phyloP scores from a whole-genome alignment of 2,888 invertebrate genomes.

The Microplitis deprimator region DNA sequence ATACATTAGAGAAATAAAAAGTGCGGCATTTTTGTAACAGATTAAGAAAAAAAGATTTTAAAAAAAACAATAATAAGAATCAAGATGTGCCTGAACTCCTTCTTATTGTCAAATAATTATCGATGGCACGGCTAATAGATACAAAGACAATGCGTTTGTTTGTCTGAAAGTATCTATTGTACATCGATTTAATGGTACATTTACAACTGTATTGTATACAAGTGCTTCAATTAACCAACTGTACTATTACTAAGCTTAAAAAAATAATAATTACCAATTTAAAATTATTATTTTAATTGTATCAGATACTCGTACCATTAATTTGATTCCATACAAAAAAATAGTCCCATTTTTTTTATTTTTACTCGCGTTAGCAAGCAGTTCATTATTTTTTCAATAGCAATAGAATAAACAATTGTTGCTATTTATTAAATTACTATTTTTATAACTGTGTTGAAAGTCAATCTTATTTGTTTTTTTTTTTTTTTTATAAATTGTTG shows the following conservation, averaged over 20 bases:
- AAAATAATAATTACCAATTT: background rate
- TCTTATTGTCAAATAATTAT: conserved; percentile 37
- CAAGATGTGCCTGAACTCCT: conserved; percentile 43
- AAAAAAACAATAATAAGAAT: conserved; percentile 22
- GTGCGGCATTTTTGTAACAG: conserved; percentile 42
- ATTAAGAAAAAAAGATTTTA: background rate
- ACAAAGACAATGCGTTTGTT: conserved; percentile 20
- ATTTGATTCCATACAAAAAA: no score
- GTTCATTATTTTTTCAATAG: no score
- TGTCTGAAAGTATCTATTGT: background rate
- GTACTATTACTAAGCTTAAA: background rate
- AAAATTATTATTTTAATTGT: no score
- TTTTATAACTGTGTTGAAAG: no score
- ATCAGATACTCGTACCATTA: no score
- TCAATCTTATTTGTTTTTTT: no score
- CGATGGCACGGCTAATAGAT: conserved; percentile 25
- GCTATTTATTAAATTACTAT: no score
- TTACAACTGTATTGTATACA: background rate
- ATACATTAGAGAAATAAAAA: conserved; percentile 18
- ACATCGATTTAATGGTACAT: conserved; percentile 20
- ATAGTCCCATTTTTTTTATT: no score
- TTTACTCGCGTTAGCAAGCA: no score
- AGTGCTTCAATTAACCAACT: background rate
- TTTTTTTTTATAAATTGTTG: no score
- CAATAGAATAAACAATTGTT: no score